Conservation (phyloP, 2,113 vertebrate genomes). For the Aythya baeri region DNA sequence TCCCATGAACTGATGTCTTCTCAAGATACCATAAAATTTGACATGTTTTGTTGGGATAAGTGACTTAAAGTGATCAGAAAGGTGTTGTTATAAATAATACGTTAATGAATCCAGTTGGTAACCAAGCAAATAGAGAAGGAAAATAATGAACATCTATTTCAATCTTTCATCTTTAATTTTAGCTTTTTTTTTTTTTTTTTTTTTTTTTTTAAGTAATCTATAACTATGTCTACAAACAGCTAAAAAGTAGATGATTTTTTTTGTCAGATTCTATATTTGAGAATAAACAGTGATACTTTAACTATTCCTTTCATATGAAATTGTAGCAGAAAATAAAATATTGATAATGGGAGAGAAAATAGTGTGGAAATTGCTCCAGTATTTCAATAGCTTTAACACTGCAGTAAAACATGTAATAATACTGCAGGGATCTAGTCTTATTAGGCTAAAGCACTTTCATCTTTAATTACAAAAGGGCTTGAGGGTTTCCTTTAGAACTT, state of each 20-base stretch:
- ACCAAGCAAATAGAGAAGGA: background rate
- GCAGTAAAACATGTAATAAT: background rate
- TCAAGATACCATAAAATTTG: background rate
- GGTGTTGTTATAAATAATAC: background rate
- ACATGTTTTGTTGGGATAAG: background rate
- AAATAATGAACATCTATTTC: background rate
- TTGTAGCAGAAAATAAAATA: background rate
- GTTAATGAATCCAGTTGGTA: background rate
- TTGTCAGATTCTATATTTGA: background rate
- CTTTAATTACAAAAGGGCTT: conserved; percentile 37
- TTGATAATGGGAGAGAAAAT: background rate
- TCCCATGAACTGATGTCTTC: background rate
- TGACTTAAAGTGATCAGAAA: background rate
- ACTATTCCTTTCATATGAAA: background rate
- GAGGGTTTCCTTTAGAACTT: conserved; percentile 3
- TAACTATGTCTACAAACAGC: background rate
- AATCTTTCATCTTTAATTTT: background rate
- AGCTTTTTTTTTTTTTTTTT: background rate
- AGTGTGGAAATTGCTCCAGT: conserved; percentile 9
- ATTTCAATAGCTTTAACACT: background rate
- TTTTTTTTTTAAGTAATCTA: background rate
- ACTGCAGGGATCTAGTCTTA: conserved; percentile 22
- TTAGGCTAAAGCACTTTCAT: conserved; percentile 49
- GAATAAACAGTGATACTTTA: background rate
- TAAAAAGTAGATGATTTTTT: background rate